These are phyloP conservation scores for Pollenia angustigena DNA, from an alignment of 2,888 invertebrate species.

Conservation along the genomic window DNA sequence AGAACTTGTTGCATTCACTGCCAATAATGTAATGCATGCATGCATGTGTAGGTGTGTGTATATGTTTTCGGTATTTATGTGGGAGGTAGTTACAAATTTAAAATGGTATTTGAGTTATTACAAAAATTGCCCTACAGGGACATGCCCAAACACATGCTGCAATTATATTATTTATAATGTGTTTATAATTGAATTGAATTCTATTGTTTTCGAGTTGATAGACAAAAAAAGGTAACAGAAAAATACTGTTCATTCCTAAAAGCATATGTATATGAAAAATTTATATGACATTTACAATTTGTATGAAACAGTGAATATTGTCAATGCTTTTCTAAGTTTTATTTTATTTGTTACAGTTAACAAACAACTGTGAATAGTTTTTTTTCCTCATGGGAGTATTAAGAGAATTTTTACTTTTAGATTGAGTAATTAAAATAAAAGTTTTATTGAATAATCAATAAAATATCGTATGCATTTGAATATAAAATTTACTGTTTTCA, in stretches of 20 bases:
- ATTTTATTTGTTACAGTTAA: constrained; percentile 23
- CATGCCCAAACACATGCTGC: constrained; percentile 44
- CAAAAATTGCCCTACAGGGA: constrained; percentile 66
- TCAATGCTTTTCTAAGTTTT: not conserved
- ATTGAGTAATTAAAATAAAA: too few species aligned
- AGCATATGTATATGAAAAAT: constrained; percentile 20
- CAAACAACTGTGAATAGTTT: not conserved
- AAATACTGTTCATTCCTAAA: constrained; percentile 29
- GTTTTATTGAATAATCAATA: too few species aligned
- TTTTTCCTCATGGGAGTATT: too few species aligned
- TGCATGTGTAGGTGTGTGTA: not conserved
- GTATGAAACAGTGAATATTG: not conserved
- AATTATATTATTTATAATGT: constrained; percentile 54
- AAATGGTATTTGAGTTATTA: constrained; percentile 69
- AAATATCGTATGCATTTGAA: too few species aligned
- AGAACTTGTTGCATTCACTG: constrained; percentile 66
- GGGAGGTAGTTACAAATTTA: constrained; percentile 31
- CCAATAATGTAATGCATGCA: constrained; percentile 14
- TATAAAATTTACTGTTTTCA: too few species aligned
- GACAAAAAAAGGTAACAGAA: constrained; percentile 70
- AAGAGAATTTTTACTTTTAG: too few species aligned
- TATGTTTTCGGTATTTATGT: not conserved
- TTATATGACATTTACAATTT: not conserved
- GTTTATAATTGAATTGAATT: constrained; percentile 63
- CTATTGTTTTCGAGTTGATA: constrained; percentile 34